Evolutionary conservation across 2,888 invertebrate species (phyloP).

Genomic region (Ligdia adustata): DNA sequence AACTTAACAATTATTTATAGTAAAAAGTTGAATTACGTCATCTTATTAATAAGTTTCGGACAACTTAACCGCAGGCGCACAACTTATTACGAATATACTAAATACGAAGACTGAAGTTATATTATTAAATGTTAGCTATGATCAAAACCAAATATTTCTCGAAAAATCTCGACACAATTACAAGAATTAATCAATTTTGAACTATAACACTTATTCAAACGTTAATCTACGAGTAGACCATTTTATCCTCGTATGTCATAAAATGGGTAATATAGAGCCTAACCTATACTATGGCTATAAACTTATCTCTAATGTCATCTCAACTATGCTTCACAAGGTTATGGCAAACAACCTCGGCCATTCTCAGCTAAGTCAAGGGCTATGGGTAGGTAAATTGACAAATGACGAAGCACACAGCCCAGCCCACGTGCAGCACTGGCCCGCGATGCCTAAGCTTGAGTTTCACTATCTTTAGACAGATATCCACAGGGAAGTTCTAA

Average conservation of each 20-base stretch:
- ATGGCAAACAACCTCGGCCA: not conserved
- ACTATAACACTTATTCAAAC: too few species aligned
- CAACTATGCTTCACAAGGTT: slow-evolving; percentile 2
- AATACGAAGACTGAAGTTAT: too few species aligned
- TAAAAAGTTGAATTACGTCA: slow-evolving; percentile 8
- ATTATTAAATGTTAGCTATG: too few species aligned
- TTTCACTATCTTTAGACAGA: not conserved
- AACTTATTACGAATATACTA: too few species aligned
- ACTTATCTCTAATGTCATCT: not conserved
- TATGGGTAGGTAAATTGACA: not conserved
- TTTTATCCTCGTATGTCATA: too few species aligned
- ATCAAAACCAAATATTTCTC: too few species aligned
- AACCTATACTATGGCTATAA: too few species aligned
- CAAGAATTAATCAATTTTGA: too few species aligned
- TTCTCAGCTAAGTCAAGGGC: slow-evolving; percentile 18
- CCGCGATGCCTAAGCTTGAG: slow-evolving; percentile 50
- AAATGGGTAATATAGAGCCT: too few species aligned
- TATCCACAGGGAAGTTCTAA: too few species aligned
- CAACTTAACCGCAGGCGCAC: not conserved
- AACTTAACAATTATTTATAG: slow-evolving; percentile 16
- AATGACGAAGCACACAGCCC: slow-evolving; percentile 33
- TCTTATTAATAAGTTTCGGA: slow-evolving; percentile 1
- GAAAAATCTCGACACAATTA: too few species aligned
- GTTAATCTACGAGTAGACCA: too few species aligned
- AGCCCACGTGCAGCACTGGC: slow-evolving; percentile 74